Base-by-base conservation (phyloP, 2,888 invertebrate genomes). In the Bimastos eiseni region DNA sequence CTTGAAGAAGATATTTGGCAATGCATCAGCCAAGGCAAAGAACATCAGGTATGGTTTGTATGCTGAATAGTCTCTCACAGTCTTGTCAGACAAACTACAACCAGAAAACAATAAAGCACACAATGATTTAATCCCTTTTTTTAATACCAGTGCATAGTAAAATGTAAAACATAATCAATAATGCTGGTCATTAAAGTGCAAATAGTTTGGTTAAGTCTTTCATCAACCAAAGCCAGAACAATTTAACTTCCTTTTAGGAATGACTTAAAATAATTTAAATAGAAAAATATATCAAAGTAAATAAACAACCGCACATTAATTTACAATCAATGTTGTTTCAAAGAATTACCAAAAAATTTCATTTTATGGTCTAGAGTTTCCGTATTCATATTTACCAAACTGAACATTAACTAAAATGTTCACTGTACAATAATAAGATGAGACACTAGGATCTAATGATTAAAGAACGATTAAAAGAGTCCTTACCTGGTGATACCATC, bases 1-100 rank as follows among this genome's bases (percentile, higher is more conserved):
- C 96, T 97, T 98, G 95, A 98, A 98, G 95, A 98, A 97, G 93
- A 97, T 96, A 90, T 96, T 96, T 95, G 98, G 98, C 84, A 98
- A 96, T 93, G 97, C 97, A 95, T 98, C 97, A 84, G 98, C 96
- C 91, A 99, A 96, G 15, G 97, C 97, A 94, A 97, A 97, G 95
- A 98, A 97, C 93, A 98, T 96, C 86, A 98, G 96, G 95, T 97
- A 97, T 33, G 97, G 97, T 95, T 98, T 98, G 95, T 98, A 98
- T 90, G 97, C 97, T 55, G 95, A 93, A 95, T 98, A 98, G 89
- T 97, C 97, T 91, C 95, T 94, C 36, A 94, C 92, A 38, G 92
- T 91, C 90, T 93, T 94, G 91, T 95, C 95, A 34, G 92, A 91
- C 38, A 95, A 90, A 91, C 94, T 94, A 92, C 24, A 92, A 92